A percentile compares a stretch with the other conserved stretches of the same genome.
Conservation (phyloP, 2,797 vertebrate species). For the Sebastes jordani region DNA sequence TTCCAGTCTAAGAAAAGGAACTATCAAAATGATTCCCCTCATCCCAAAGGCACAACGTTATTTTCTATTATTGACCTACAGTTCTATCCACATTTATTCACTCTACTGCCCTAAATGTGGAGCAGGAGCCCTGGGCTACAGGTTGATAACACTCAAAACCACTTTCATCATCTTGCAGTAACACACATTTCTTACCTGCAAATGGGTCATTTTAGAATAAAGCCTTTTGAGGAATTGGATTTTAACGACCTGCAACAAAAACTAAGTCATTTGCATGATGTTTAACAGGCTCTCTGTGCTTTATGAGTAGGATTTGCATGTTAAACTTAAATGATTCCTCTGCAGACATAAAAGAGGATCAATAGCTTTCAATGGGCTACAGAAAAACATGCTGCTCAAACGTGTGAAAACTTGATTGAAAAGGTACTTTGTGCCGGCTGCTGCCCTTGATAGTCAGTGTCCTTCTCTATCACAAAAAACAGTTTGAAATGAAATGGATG, state of each 20-base stretch:
- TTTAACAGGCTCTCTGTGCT: background rate
- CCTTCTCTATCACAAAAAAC: conserved; percentile 6
- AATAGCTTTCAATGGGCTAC: background rate
- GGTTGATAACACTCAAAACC: conserved; percentile 39
- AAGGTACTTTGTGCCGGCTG: background rate
- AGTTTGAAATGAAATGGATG: background rate
- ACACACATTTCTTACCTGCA: conserved; percentile 47
- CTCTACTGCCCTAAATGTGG: conserved; percentile 49
- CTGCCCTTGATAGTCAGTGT: conserved; percentile 16
- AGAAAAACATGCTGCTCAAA: background rate
- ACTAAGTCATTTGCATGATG: background rate
- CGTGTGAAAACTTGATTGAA: background rate
- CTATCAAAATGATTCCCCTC: conserved; percentile 44
- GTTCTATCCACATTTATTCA: conserved; percentile 65
- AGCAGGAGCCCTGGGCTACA: conserved; percentile 58
- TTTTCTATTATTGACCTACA: conserved; percentile 70
- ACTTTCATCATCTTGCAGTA: conserved; percentile 51
- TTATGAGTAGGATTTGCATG: background rate
- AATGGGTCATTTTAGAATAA: conserved; percentile 33
- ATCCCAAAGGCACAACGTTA: conserved; percentile 51
- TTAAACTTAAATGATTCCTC: background rate
- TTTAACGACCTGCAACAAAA: background rate
- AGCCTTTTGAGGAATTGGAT: background rate
- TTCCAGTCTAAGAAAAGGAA: conserved; percentile 41
- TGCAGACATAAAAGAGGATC: background rate